A percentile compares a stretch with the other conserved stretches of the same genome.
Conservation (phyloP, 2,113 vertebrate species). For the Trachemys scripta region DNA sequence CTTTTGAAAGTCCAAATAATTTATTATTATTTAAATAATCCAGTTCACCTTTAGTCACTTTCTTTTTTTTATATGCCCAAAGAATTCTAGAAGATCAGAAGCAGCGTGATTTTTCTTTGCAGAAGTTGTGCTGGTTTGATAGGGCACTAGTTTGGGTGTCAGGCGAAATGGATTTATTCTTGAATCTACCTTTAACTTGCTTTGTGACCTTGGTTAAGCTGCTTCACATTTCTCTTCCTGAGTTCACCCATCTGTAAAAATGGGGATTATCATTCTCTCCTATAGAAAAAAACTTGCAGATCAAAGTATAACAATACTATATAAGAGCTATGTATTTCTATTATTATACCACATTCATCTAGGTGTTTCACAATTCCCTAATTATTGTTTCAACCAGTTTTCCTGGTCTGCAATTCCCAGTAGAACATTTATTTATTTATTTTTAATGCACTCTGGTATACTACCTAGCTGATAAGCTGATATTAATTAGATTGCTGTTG, state of each 20-base stretch:
- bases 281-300: background rate
- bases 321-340: background rate
- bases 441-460: background rate
- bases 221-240: background rate
- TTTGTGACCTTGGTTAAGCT: background rate
- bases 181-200: background rate
- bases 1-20: background rate
- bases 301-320: background rate
- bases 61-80: background rate
- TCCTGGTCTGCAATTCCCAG: background rate
- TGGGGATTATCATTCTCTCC: background rate
- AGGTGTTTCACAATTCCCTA: background rate
- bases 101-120: background rate
- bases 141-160: background rate
- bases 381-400: background rate
- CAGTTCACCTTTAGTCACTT: background rate
- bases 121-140: background rate
- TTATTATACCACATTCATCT: background rate
- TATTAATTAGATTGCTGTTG: background rate
- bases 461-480: background rate
- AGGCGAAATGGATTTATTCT: background rate
- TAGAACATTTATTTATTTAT: too few species aligned
- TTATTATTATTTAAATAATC: background rate
- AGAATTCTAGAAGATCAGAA: background rate
- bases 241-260: background rate